Base-by-base conservation (phyloP, 2,113 vertebrate species). In the Climacteris rufus region DNA sequence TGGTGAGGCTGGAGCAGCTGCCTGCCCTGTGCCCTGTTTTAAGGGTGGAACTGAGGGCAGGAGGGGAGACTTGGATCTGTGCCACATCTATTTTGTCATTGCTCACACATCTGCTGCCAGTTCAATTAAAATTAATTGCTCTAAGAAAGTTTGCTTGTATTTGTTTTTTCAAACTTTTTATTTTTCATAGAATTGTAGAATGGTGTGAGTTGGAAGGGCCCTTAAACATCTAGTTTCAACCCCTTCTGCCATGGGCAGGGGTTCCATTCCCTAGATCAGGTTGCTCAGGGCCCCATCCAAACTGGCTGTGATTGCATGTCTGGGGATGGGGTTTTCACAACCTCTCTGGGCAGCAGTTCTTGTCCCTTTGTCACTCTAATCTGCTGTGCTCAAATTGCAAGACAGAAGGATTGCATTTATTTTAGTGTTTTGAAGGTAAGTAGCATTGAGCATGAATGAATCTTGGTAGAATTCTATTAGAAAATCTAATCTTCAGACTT, bases 21-120 rank as follows among this genome's bases (percentile, higher is more conserved):
- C 15, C 25, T 69, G 27, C 37, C 13, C 42, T n/a, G 4, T 56
- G 50, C 25, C 24, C 8, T 7, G 21, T 57, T 45, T 42, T 6
- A 20, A 25, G 57, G 31, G 8, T 65, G 24, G 25, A 70, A 37
- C 13, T 57, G 37, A 11, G 21, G 22, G 13, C 15, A 28, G 42
- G n/a, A 79, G 4, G 0, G 3, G 9, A 3, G 0, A 12, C 42
- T 71, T 0, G 1, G 35, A 21, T 37, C n/a, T 59, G 9, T 71
- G 25, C 25, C 6, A 4, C 10, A 13, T 28, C 6, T 35, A 40
- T 17, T 45, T 82, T 75, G 64, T 39, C 35, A 5, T 47, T 90
- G 31, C 17, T 53, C 7, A 16, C 31, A 14, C 4, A 3, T 23
- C 28, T 75, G 28, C 37, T 84, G 22, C 20, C 22, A 37, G 22